Base-by-base conservation (phyloP, 2,113 vertebrate species). In the Cebus imitator region DNA sequence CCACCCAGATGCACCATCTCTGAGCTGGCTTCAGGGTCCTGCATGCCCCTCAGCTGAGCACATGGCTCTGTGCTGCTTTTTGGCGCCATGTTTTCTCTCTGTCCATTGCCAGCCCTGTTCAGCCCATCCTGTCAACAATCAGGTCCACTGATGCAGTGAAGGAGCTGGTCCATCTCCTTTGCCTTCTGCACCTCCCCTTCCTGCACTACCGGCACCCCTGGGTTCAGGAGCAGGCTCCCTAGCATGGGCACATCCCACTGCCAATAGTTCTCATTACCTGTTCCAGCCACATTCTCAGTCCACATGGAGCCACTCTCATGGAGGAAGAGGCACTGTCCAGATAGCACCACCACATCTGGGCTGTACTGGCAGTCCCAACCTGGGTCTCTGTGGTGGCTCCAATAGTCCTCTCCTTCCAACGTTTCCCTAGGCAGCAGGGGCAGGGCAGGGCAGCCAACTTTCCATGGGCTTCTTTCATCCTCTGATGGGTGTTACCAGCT, bases 391-490 rank as follows among this genome's bases (percentile, higher is more conserved):
- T 16, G 23, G 17, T 35, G 40, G 9, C 72, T 73, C 6, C 6
- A 11, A 3, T 21, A 10, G 27, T 37, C 57, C 10, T 82, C 68
- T 66, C 13, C 35, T 17, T 6, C 4, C n/a, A 89, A 35, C 12
- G 3, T 5, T 82, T 25, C 35, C 48, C 70, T 10, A 40, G 70
- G 20, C 3, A 2, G 30, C 30, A 6, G 37, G 23, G 72, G 37
- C 21, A 73, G 72, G 72, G 72, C 72, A 25, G 37, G 37, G 37
- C 40, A 27, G 72, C 73, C 73, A 75, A 25, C 12, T 27, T 7
- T 23, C n/a, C 23, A 27, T 0, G 13, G 23, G 12, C 73, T 30
- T 14, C 23, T 43, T 40, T 7, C 12, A 13, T 30, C 1, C 0
- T 75, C 73, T 45, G 12, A 43, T 43, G n/a, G 66, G 1, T 13